Conservation (phyloP, 1,140 invertebrate genomes). For the Neotoxoptera formosana region DNA sequence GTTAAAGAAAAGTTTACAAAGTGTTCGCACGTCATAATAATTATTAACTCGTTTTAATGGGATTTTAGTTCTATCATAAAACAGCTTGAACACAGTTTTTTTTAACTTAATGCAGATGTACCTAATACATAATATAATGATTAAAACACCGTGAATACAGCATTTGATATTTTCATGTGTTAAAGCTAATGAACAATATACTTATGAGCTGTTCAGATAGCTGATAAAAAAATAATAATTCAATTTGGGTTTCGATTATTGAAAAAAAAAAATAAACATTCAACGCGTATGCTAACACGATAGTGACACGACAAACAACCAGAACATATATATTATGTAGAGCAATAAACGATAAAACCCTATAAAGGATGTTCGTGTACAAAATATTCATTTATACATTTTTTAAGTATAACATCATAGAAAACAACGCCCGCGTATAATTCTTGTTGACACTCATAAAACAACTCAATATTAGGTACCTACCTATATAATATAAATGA, state of each 20-base stretch:
- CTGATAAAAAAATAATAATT: background rate
- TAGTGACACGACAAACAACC: background rate
- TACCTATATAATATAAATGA: background rate
- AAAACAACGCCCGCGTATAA: background rate
- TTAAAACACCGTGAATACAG: background rate
- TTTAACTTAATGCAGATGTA: background rate
- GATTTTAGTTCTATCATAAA: background rate
- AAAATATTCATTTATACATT: background rate
- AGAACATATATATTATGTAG: background rate
- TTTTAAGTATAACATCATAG: background rate
- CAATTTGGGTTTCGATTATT: background rate
- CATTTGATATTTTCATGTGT: no score
- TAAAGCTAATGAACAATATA: background rate
- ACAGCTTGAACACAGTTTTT: background rate
- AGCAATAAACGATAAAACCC: background rate
- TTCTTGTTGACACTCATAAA: background rate
- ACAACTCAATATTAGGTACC: background rate
- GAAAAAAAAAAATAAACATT: background rate
- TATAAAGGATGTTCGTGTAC: background rate
- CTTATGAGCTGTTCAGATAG: background rate
- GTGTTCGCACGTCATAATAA: background rate
- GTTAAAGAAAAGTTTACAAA: no score
- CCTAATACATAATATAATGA: background rate
- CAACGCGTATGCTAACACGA: background rate
- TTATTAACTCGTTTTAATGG: background rate